These are phyloP conservation scores for Megaceryle alcyon DNA, from an alignment of 2,797 vertebrate species.

Conservation along the genomic window DNA sequence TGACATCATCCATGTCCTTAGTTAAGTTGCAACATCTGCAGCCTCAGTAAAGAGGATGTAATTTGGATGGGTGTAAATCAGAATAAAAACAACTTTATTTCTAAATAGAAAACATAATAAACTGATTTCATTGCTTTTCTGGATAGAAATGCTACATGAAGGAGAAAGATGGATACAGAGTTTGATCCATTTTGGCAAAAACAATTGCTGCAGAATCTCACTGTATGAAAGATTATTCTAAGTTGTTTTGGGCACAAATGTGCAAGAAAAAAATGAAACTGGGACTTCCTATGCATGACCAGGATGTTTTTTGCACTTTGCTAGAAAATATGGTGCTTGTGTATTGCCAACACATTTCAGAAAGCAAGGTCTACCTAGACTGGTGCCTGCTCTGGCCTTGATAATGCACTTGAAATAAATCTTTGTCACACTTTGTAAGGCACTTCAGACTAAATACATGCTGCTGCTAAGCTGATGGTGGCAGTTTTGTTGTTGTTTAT, in stretches of 20 bases:
- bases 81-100: background rate
- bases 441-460: background rate
- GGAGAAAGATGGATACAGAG: background rate
- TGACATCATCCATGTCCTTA: background rate
- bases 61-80: background rate
- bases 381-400: background rate
- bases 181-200: background rate
- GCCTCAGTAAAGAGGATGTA: background rate
- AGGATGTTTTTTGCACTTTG: background rate
- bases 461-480: background rate
- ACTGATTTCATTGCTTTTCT: background rate
- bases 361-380: background rate
- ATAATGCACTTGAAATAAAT: background rate
- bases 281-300: fast-evolving
- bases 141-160: background rate
- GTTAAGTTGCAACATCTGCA: background rate
- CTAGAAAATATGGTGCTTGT: background rate
- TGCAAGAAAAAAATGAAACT: background rate
- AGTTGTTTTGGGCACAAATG: background rate
- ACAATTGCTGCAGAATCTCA: background rate
- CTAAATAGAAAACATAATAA: background rate
- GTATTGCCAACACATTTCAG: background rate
- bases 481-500: background rate
- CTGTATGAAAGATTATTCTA: background rate
- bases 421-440: background rate